phyloP scores from a whole-genome alignment of 2,113 vertebrate genomes.

The Grantiella picta region DNA sequence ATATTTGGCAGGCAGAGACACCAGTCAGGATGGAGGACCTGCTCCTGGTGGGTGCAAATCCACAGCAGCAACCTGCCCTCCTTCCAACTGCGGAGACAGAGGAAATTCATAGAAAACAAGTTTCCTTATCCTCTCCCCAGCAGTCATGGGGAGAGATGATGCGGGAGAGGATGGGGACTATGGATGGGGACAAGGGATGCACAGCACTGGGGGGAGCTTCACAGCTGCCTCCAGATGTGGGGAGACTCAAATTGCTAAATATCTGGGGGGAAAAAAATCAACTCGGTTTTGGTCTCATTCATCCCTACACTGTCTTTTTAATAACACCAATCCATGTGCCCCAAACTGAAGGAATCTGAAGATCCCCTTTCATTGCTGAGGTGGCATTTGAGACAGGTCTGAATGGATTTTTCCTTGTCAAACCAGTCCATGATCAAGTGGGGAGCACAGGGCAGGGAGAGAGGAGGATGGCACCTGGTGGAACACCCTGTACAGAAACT shows the following conservation, averaged over 20 bases:
- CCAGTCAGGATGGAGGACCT: background rate
- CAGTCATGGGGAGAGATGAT: background rate
- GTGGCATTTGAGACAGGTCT: background rate
- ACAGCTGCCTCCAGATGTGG: background rate
- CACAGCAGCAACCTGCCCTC: background rate
- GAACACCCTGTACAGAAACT: background rate
- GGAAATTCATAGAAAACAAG: background rate
- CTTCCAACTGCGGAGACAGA: background rate
- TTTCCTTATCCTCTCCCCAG: background rate
- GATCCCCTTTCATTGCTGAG: fast-evolving
- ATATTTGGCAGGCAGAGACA: background rate
- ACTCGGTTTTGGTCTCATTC: background rate
- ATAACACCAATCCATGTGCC: background rate
- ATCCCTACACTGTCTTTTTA: fast-evolving
- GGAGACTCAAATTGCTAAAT: background rate
- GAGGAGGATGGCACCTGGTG: fast-evolving
- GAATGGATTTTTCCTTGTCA: background rate
- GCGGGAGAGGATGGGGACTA: background rate
- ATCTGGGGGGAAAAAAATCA: fast-evolving
- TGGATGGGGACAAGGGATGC: background rate
- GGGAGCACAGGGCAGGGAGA: background rate
- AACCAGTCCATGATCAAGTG: fast-evolving
- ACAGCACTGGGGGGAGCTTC: background rate
- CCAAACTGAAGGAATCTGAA: background rate
- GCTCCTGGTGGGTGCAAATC: background rate